Percentiles rank a stretch among this genome's conserved stretches.
Conservation (phyloP, 2,113 vertebrate species). For the Ceyx cyanopectus region DNA sequence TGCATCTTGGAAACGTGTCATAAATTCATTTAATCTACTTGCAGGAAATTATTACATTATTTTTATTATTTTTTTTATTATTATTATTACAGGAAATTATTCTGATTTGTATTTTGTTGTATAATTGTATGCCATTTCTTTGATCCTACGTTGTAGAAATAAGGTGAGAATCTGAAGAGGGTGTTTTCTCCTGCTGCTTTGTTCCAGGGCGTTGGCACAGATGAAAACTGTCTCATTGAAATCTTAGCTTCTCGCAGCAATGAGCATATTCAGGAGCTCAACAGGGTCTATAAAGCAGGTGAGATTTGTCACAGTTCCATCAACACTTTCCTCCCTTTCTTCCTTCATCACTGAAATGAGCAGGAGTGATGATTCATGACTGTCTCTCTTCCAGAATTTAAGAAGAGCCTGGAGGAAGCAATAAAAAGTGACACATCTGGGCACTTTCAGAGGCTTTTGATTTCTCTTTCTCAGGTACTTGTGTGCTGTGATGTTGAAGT, state of each 20-base stretch:
- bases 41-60: too few relatives aligned
- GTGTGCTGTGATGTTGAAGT: background rate
- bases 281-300: slow-evolving; percentile 88
- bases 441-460: slow-evolving; percentile 93
- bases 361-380: background rate
- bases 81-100: background rate
- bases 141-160: background rate
- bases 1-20: background rate
- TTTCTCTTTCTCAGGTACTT: slow-evolving; percentile 93
- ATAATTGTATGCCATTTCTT: background rate
- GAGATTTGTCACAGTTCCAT: background rate
- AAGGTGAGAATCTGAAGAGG: background rate
- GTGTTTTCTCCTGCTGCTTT: background rate
- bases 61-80: too few relatives aligned
- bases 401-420: slow-evolving; percentile 92
- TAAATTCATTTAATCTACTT: background rate
- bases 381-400: slow-evolving; percentile 83
- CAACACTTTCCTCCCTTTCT: background rate
- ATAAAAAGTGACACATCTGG: slow-evolving; percentile 93
- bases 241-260: slow-evolving; percentile 93
- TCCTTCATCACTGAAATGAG: background rate
- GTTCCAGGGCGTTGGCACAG: slow-evolving; percentile 90
- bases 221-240: slow-evolving; percentile 96
- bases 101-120: background rate
- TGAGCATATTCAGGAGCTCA: slow-evolving; percentile 87